Evolutionary conservation across 92 coral and sea anemone species (phyloP).

Genomic region (Epizoanthus rinbou): DNA sequence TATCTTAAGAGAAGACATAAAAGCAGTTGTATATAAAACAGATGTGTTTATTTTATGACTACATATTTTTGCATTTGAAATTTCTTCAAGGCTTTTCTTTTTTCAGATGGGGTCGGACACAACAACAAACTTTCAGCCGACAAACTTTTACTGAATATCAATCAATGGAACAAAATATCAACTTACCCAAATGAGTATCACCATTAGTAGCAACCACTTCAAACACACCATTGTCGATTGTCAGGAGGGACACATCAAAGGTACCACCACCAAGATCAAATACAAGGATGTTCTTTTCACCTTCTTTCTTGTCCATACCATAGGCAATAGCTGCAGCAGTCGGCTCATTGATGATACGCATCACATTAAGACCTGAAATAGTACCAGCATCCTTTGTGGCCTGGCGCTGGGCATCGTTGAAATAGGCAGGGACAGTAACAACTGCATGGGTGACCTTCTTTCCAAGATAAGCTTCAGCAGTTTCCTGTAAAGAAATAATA

Average conservation of each 20-base stretch:
- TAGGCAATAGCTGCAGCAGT: conserved; percentile 99
- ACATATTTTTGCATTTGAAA: no score
- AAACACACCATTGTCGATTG: conserved; percentile 97
- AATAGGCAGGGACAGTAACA: conserved; percentile 98
- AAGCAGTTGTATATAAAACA: no score
- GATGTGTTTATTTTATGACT: no score
- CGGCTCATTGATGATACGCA: conserved; percentile 98
- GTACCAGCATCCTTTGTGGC: conserved; percentile 98
- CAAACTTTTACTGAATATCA: background rate
- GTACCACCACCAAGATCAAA: conserved; percentile 99
- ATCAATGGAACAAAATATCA: background rate
- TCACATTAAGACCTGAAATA: conserved; percentile 90
- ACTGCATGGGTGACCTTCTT: conserved; percentile 99
- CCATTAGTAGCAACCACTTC: conserved; percentile 98
- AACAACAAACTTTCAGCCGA: no score
- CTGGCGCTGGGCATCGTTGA: conserved; percentile 98
- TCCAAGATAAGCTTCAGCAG: conserved; percentile 97
- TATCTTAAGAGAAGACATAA: no score
- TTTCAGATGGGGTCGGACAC: no score
- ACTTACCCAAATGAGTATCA: conserved; percentile 98
- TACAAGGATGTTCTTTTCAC: conserved; percentile 96
- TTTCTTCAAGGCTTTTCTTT: no score
- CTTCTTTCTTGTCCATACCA: conserved; percentile 97
- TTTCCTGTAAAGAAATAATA: conserved; percentile 67
- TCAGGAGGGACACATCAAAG: conserved; percentile 94